Percentiles rank a stretch among this genome's conserved stretches.
Evolutionary conservation across 2,797 vertebrate species (phyloP).

Genomic region (Lerista edwardsae): DNA sequence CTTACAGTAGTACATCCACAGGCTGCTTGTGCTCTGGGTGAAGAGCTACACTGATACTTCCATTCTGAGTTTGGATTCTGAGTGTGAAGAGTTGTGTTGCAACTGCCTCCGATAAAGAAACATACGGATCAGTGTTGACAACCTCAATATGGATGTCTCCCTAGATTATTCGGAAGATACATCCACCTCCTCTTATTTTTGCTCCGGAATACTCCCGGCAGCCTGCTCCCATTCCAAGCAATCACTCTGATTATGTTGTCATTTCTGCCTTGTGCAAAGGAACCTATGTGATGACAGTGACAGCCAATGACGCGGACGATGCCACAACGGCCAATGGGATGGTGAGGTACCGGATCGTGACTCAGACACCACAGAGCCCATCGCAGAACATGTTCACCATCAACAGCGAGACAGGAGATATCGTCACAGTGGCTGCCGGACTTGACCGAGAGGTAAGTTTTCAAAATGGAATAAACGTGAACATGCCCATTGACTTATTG

Average conservation of each 20-base stretch:
- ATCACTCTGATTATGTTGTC: not conserved
- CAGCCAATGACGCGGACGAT: conserved; percentile 91
- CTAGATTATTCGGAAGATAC: too few species aligned
- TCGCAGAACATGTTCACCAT: conserved; percentile 98
- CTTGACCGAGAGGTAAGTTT: conserved; percentile 92
- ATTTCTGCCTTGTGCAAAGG: conserved; percentile 74
- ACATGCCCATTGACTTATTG: not conserved
- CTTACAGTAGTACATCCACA: too few species aligned
- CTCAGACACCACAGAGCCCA: conserved; percentile 92
- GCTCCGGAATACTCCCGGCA: not conserved
- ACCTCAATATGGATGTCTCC: too few species aligned
- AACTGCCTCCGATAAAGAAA: too few species aligned
- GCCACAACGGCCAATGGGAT: conserved; percentile 93
- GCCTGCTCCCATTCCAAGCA: accelerated
- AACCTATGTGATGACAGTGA: conserved; percentile 94
- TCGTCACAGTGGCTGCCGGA: conserved; percentile 92
- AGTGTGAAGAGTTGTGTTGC: too few species aligned
- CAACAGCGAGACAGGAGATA: conserved; percentile 94
- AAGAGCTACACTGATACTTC: too few species aligned
- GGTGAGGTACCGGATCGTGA: conserved; percentile 92
- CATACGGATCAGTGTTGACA: too few species aligned
- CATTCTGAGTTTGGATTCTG: too few species aligned
- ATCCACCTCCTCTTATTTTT: not conserved
- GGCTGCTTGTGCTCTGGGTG: too few species aligned
- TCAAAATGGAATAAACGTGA: not conserved